Evolutionary conservation across 2,797 vertebrate species (phyloP), one percentile per base, ranked within the genome.

Genomic region (Pelobates cultripes): DNA sequence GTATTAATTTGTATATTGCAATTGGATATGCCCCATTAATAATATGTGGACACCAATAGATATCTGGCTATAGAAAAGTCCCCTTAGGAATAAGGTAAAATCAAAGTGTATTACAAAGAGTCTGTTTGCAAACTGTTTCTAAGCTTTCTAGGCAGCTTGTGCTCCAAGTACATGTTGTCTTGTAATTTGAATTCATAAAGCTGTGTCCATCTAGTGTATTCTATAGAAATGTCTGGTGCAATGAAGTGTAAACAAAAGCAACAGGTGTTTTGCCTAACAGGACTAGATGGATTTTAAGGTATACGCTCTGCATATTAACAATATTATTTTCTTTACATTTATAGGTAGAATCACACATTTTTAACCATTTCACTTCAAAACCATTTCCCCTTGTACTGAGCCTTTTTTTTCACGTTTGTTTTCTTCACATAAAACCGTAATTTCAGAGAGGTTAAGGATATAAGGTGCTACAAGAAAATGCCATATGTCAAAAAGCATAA

Each of bases 261-360:
- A 79, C 77, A 83, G 72, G 77, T 83, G 77, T 79, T 79, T 71
- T 63, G 67, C 82, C 82, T 70, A 45, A 69, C 41, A 75, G 76
- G 66, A 83, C 51, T 51, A 2, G 51, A 79, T 67, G 43, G 77
- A 78, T 83, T 66, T 70, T 75, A 70, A 64, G 69, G 64, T 51
- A 55, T 47, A 71, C 71, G 42, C 57, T 53, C 72, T 71, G 72
- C 66, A 71, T 83, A 83, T 83, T 66, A 75, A 75, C 79, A 4
- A 64, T 63, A 40, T 17, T 70, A 4, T 73, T 28, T 70, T 69
- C 51, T 44, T 75, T 44, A 7, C 13, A 69, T 47, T 45, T 61
- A 61, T 6, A 10, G 47, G 47, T 51, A 51, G 10, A 51, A 51
- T 51, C 5, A 51, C 47, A 51, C 47, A 51, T 10, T 6, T 51